Evolutionary conservation across 2,888 invertebrate genomes (phyloP).

Genomic region (Exocentrus adspersus): DNA sequence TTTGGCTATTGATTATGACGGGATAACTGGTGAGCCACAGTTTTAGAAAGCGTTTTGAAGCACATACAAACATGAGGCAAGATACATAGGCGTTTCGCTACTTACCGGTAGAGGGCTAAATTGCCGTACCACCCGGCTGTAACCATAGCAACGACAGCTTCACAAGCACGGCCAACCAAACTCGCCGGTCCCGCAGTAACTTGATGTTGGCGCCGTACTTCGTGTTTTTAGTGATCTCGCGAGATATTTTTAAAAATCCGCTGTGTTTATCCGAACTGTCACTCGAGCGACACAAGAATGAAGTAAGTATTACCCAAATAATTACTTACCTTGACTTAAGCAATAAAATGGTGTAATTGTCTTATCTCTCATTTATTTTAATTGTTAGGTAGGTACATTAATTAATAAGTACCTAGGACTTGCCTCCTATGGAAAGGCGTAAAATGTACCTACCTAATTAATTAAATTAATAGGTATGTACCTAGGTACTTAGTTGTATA

Average conservation of each 20-base stretch:
- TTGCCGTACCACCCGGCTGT: conserved; percentile 50
- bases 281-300: conserved; percentile 17
- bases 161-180: conserved; percentile 32
- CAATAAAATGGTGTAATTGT: not conserved
- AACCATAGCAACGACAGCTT: conserved; percentile 53
- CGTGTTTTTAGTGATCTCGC: conserved; percentile 20
- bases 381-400: not conserved
- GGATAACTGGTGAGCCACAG: no score
- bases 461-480: no score
- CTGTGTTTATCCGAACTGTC: conserved; percentile 21
- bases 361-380: conserved; percentile 10
- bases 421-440: not conserved
- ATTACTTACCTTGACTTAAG: conserved; percentile 8
- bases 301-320: conserved; percentile 28
- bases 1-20: not conserved
- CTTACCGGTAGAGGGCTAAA: conserved; percentile 25
- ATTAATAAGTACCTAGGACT: no score
- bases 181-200: conserved; percentile 41
- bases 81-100: not conserved
- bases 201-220: conserved; percentile 33
- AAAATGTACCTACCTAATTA: conserved; percentile 6
- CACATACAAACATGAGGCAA: no score
- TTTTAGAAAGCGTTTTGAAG: no score
- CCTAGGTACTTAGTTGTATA: no score
- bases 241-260: conserved; percentile 25